phyloP scores from a whole-genome alignment of 1,140 invertebrate genomes.

The Diabrotica undecimpunctata region DNA sequence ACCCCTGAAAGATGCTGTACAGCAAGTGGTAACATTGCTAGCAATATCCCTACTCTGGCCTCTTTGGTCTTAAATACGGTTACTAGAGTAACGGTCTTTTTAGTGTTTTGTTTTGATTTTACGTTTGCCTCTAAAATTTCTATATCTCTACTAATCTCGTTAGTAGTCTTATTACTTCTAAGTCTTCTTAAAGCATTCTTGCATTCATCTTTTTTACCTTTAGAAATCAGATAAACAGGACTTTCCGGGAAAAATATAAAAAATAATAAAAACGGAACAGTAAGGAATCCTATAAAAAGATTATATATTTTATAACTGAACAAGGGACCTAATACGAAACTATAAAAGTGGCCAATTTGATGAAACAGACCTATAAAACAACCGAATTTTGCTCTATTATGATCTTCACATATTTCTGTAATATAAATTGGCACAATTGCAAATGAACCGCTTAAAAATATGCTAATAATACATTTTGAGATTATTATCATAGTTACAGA shows the following conservation, averaged over 20 bases:
- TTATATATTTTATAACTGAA: slow-evolving; percentile 61
- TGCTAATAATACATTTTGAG: slow-evolving; percentile 48
- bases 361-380: slow-evolving; percentile 62
- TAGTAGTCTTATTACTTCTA: slow-evolving; percentile 53
- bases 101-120: slow-evolving; percentile 51
- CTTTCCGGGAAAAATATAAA: slow-evolving; percentile 75
- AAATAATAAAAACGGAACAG: slow-evolving; percentile 59
- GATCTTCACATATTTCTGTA: slow-evolving; percentile 50
- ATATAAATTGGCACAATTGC: slow-evolving; percentile 52
- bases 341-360: slow-evolving; percentile 27
- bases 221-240: slow-evolving; percentile 65
- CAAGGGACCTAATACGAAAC: slow-evolving; percentile 58
- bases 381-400: slow-evolving; percentile 35
- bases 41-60: slow-evolving; percentile 62
- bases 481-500: slow-evolving; percentile 41
- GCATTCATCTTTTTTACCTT: slow-evolving; percentile 59
- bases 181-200: slow-evolving; percentile 61
- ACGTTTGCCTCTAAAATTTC: slow-evolving; percentile 49
- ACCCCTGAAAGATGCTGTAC: slow-evolving; percentile 78
- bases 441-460: slow-evolving; percentile 48
- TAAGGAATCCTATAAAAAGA: slow-evolving; percentile 59
- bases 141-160: slow-evolving; percentile 61
- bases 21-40: slow-evolving; percentile 65
- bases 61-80: slow-evolving; percentile 57
- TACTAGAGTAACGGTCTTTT: slow-evolving; percentile 50